phyloP scores from a whole-genome alignment of 2,113 vertebrate genomes.

The Calidris pygmaea region DNA sequence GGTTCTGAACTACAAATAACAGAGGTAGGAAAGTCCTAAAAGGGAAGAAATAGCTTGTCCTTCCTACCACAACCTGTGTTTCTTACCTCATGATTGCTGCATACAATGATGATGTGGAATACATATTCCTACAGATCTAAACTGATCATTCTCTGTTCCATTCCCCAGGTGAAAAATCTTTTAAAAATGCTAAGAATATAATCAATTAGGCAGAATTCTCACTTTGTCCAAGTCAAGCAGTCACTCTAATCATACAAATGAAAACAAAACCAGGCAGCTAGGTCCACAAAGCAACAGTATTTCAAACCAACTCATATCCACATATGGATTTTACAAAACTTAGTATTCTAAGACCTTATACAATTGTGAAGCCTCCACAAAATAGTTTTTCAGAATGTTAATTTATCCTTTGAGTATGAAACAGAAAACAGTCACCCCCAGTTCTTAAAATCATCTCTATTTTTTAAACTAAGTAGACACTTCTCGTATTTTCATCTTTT shows the following conservation, averaged over 20 bases:
- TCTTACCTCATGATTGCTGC: neutral
- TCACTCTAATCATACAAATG: neutral
- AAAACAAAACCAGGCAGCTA: neutral
- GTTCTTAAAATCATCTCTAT: neutral
- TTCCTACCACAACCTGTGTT: neutral
- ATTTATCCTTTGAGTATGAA: neutral
- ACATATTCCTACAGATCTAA: neutral
- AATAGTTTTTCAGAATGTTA: neutral
- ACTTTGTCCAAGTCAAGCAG: neutral
- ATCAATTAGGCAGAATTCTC: neutral
- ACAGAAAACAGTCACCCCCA: neutral
- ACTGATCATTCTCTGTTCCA: neutral
- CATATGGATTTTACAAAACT: neutral
- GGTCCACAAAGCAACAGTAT: neutral
- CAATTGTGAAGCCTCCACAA: neutral
- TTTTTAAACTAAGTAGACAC: neutral
- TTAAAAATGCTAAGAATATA: neutral
- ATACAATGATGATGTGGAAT: neutral
- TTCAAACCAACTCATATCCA: neutral
- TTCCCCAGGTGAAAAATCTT: neutral
- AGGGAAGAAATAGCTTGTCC: neutral
- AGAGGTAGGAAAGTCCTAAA: neutral
- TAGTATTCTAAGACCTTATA: neutral
- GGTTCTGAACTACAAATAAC: neutral
- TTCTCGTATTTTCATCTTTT: neutral